Evolutionary conservation across 2,888 invertebrate genomes (phyloP).

Genomic region (Rapana venosa): DNA sequence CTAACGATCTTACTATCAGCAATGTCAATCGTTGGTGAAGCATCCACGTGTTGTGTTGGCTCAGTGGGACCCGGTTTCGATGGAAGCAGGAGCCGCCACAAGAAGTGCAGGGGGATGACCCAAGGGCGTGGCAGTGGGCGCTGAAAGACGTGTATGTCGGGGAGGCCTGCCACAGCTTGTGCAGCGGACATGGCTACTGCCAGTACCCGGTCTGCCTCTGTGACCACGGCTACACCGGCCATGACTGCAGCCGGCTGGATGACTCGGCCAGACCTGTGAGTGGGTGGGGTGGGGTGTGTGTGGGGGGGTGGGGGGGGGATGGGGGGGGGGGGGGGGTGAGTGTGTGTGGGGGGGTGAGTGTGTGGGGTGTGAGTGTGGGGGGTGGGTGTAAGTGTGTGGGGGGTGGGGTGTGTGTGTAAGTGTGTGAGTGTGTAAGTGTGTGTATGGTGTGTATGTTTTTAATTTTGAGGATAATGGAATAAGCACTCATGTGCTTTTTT

Average conservation of each 20-base stretch:
- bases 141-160: constrained; percentile 78
- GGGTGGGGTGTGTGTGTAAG: no score
- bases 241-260: constrained; percentile 59
- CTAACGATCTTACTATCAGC: no score
- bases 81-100: constrained; percentile 71
- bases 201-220: constrained; percentile 67
- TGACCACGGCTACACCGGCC: constrained; percentile 69
- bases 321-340: no score
- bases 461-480: no score
- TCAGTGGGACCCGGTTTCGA: constrained; percentile 75
- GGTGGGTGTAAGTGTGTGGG: no score
- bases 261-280: constrained; percentile 57
- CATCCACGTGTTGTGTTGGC: not conserved
- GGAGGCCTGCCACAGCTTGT: constrained; percentile 73
- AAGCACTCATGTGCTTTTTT: no score
- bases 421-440: not conserved
- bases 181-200: constrained; percentile 78
- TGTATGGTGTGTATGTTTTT: no score
- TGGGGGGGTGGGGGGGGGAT: not conserved
- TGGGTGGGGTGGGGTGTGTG: not conserved
- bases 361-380: not conserved
- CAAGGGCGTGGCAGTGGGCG: constrained; percentile 70
- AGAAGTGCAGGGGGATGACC: constrained; percentile 25
- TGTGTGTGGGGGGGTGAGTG: no score
- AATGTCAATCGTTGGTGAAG: no score